Percentiles rank a stretch among this genome's conserved stretches.
These are phyloP conservation scores for Ormyrus thymus DNA, from an alignment of 2,888 invertebrate genomes.

Conservation along the genomic window DNA sequence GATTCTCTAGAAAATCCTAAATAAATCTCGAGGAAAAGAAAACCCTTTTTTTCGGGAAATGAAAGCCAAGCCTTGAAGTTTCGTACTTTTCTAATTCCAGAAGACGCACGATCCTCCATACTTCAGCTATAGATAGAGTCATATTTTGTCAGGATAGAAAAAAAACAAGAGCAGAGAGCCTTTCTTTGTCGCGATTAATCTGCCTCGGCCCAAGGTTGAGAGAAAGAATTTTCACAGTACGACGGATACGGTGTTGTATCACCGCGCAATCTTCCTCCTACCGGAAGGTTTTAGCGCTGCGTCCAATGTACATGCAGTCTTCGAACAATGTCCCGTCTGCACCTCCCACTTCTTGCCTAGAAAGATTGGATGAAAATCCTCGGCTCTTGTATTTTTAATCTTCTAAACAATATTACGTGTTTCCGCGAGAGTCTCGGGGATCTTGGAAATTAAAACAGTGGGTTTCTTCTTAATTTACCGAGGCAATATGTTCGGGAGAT, in stretches of 20 bases:
- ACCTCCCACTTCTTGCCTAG: no score
- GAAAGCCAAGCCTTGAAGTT: background rate
- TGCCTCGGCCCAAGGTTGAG: slow-evolving; percentile 30
- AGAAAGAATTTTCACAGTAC: no score
- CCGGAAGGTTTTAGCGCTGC: slow-evolving; percentile 2
- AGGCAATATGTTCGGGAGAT: slow-evolving; percentile 12
- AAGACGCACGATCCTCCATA: no score
- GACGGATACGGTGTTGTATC: slow-evolving; percentile 8
- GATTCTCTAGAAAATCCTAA: no score
- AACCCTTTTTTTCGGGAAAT: background rate
- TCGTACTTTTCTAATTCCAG: no score
- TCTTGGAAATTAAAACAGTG: background rate
- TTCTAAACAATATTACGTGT: slow-evolving; percentile 1
- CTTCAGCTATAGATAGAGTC: no score
- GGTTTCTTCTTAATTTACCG: background rate
- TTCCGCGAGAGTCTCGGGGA: background rate
- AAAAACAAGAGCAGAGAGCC: background rate
- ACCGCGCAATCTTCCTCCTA: slow-evolving; percentile 15
- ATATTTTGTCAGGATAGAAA: no score
- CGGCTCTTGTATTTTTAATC: background rate
- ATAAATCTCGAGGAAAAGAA: no score
- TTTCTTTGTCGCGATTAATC: slow-evolving; percentile 40
- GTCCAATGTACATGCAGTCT: background rate
- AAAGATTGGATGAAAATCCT: no score
- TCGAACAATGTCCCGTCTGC: background rate